Percentiles rank a stretch among this genome's conserved stretches.
Conservation (phyloP, 2,113 vertebrate genomes). For the Pseudolaguvia tuberculata region DNA sequence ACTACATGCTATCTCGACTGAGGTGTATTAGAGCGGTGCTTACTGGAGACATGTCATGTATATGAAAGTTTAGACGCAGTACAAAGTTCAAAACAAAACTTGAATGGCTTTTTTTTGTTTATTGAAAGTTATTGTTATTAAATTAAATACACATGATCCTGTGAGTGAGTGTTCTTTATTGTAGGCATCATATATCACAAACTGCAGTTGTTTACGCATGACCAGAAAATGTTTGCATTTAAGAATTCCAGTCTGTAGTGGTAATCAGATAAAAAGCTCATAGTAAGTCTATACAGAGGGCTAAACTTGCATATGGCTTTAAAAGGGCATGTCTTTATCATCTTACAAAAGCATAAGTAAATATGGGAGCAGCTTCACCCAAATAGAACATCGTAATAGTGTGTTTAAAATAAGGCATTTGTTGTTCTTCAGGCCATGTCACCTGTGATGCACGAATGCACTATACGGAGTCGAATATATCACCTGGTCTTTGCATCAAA, state of each 20-base stretch:
- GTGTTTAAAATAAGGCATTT: constrained; percentile 18
- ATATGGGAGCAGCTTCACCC: neutral
- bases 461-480: neutral
- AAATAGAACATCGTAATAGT: constrained; percentile 4
- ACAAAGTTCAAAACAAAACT: too few relatives aligned
- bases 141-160: too few relatives aligned
- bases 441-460: constrained; percentile 1
- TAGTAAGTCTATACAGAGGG: neutral
- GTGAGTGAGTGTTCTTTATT: neutral
- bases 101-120: neutral
- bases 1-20: too few relatives aligned
- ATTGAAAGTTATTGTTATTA: neutral
- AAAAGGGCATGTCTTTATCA: neutral
- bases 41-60: neutral
- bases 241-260: too few relatives aligned
- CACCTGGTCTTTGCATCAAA: neutral
- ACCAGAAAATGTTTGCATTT: neutral
- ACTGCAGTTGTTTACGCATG: neutral
- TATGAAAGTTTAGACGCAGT: too few relatives aligned
- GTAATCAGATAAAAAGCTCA: too few relatives aligned
- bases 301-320: neutral
- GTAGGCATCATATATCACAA: neutral
- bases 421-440: constrained; percentile 11
- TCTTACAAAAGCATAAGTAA: neutral
- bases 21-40: neutral